Evolutionary conservation across 2,888 invertebrate genomes (phyloP).

Genomic region (Beris morrisii): DNA sequence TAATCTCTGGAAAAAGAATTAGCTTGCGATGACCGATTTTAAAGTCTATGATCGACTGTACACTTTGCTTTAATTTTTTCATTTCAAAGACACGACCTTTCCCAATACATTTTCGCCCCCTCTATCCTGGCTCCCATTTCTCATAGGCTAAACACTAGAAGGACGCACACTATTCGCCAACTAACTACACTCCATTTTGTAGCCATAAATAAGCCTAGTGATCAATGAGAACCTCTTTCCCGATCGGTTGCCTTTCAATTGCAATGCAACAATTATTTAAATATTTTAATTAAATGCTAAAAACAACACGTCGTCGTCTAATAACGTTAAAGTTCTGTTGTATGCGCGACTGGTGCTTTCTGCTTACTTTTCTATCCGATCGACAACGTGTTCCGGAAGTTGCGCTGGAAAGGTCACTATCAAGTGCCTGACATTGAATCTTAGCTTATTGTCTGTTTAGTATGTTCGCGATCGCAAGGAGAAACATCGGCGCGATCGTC

Average conservation of each 20-base stretch:
- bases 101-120: conserved; percentile 18
- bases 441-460: conserved; percentile 24
- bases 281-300: conserved; percentile 23
- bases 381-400: conserved; percentile 19
- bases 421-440: conserved; percentile 25
- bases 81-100: conserved; percentile 23
- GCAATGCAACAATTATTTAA: conserved; percentile 19
- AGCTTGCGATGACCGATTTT: too few relatives aligned
- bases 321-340: too few relatives aligned
- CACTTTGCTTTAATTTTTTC: too few relatives aligned
- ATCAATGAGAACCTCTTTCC: conserved; percentile 26
- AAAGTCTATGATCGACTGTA: too few relatives aligned
- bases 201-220: too few relatives aligned
- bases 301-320: background rate
- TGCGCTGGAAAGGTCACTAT: conserved; percentile 23
- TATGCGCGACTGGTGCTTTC: background rate
- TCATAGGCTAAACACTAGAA: background rate
- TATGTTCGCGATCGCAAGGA: conserved; percentile 1
- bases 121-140: background rate
- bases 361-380: conserved; percentile 17
- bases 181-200: conserved; percentile 1
- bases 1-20: too few relatives aligned
- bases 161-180: conserved; percentile 1
- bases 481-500: too few relatives aligned
- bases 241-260: conserved; percentile 1